Evolutionary conservation across 1,140 invertebrate genomes (phyloP).

Genomic region (Chrysomallon squamiferum): DNA sequence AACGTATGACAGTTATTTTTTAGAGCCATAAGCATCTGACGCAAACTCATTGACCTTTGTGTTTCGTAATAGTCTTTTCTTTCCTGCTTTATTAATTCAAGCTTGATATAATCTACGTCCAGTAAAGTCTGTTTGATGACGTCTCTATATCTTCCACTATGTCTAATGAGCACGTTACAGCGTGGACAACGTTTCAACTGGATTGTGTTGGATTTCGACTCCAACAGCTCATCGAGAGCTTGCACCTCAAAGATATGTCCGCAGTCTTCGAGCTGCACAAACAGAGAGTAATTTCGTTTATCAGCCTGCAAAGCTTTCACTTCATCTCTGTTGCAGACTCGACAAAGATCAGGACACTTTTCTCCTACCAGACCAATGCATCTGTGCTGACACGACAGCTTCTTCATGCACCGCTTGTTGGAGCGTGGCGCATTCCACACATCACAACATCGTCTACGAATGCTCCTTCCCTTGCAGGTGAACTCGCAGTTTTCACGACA

Average conservation of each 20-base stretch:
- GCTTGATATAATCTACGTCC: not conserved
- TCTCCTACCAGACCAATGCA: slow-evolving; percentile 70
- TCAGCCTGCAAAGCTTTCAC: slow-evolving; percentile 66
- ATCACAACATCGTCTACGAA: not conserved
- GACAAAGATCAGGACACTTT: slow-evolving; percentile 62
- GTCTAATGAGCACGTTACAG: slow-evolving; percentile 69
- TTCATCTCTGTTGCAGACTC: slow-evolving; percentile 52
- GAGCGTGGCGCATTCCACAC: not conserved
- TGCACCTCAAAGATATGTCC: slow-evolving; percentile 12
- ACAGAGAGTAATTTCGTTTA: not conserved
- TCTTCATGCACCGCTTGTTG: not conserved
- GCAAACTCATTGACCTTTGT: not conserved
- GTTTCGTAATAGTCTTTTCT: not conserved
- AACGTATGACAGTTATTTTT: not conserved
- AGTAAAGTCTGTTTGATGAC: slow-evolving; percentile 57
- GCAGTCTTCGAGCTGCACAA: slow-evolving; percentile 16
- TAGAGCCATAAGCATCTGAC: not conserved
- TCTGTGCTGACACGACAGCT: not conserved
- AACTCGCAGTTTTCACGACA: slow-evolving; percentile 66
- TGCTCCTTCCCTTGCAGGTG: slow-evolving; percentile 68
- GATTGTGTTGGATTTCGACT: slow-evolving; percentile 63
- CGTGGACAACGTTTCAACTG: slow-evolving; percentile 65
- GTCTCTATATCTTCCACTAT: slow-evolving; percentile 69
- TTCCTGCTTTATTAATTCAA: not conserved
- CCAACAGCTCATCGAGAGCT: slow-evolving; percentile 62